Percentiles rank a stretch among this genome's conserved stretches.
Evolutionary conservation across 2,113 vertebrate genomes (phyloP).

Genomic region (Chionomys nivalis): DNA sequence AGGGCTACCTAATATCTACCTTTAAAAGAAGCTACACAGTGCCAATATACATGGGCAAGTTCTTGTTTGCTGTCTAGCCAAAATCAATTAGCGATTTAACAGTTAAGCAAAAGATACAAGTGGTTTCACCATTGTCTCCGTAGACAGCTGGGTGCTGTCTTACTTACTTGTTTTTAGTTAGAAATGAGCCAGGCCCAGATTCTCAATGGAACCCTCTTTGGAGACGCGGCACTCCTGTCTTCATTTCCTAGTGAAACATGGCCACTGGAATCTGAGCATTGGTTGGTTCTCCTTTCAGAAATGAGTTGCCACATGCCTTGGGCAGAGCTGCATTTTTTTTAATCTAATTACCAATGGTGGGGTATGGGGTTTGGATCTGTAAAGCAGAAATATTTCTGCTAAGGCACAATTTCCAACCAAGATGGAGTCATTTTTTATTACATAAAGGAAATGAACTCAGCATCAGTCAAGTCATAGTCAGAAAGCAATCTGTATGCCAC

Average conservation of each 20-base stretch:
- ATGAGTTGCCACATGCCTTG: slow-evolving; percentile 13
- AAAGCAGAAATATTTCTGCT: slow-evolving; percentile 65
- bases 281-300: neutral
- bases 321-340: neutral
- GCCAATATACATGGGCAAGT: neutral
- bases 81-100: slow-evolving; percentile 13
- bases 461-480: slow-evolving; percentile 57
- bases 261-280: slow-evolving; percentile 26
- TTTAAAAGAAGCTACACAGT: slow-evolving; percentile 15
- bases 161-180: neutral
- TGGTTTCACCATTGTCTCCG: neutral
- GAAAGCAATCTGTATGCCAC: slow-evolving; percentile 62
- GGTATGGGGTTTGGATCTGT: neutral
- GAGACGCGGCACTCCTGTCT: neutral
- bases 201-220: slow-evolving; percentile 40
- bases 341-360: slow-evolving; percentile 48
- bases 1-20: neutral
- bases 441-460: slow-evolving; percentile 73
- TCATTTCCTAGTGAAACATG: neutral
- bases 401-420: slow-evolving; percentile 55
- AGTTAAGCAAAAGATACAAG: neutral
- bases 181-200: neutral
- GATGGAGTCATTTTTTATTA: slow-evolving; percentile 60
- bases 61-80: neutral
- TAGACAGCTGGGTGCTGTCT: neutral